Percentiles rank a stretch among this genome's conserved stretches.
phyloP scores from a whole-genome alignment of 1,140 invertebrate genomes.

The Trissolcus basalis region DNA sequence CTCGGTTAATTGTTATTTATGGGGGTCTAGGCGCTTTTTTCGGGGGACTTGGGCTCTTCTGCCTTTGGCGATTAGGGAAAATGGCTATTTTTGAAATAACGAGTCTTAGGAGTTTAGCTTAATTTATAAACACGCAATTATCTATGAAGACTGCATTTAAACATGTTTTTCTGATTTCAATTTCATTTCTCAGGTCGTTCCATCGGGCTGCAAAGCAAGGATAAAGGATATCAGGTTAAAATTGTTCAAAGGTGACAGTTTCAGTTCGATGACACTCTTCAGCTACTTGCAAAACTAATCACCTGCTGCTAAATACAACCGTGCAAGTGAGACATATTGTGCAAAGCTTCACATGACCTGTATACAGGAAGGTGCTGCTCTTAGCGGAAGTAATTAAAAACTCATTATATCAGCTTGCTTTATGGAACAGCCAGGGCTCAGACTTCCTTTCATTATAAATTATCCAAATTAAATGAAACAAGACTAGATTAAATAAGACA shows the following conservation, averaged over 20 bases:
- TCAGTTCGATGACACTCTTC: too few species aligned
- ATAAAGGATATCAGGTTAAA: too few species aligned
- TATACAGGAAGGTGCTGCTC: conserved; percentile 1
- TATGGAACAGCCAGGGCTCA: not conserved
- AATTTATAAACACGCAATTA: too few species aligned
- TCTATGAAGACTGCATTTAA: too few species aligned
- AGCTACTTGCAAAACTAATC: too few species aligned
- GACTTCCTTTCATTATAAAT: not conserved
- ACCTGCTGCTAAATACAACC: too few species aligned
- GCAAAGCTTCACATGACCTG: not conserved
- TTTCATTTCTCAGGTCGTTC: too few species aligned
- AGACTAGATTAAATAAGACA: not conserved
- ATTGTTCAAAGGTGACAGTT: too few species aligned
- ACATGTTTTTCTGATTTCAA: too few species aligned
- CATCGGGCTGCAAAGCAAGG: too few species aligned
- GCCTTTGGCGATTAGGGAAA: not conserved
- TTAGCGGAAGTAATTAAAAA: conserved; percentile 3
- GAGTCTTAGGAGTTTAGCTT: too few species aligned
- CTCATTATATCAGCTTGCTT: conserved; percentile 2
- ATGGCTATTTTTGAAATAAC: too few species aligned
- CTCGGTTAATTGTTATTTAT: conserved; percentile 38
- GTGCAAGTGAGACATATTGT: not conserved
- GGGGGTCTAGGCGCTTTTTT: conserved; percentile 9
- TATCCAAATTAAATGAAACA: not conserved
- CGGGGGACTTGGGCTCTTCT: not conserved